Base-by-base conservation (phyloP, 2,888 invertebrate genomes). In the Tillus elongatus region DNA sequence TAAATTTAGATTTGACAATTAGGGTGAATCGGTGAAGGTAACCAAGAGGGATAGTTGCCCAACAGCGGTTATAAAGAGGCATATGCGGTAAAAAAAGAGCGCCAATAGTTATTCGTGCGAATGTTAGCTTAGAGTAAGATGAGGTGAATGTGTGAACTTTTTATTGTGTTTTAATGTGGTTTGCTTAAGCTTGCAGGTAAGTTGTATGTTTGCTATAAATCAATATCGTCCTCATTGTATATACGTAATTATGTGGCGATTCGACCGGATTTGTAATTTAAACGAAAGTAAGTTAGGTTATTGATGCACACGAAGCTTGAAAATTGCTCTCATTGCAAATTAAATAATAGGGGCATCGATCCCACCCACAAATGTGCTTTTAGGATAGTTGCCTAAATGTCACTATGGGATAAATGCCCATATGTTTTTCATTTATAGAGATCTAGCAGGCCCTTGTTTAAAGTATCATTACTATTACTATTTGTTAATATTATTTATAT, bases 21-120 rank as follows among this genome's bases (percentile, higher is more conserved):
- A 19, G 24, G 24, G 24, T 19, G n/a, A 19, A 19, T 19, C 6
- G n/a, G 24, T 19, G 24, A 19, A 19, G 24, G n/a, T 19, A n/a
- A 6, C 24, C n/a, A 19, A 19, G 24, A 19, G 24, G 24, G 24
- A 19, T 19, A 19, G 24, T 8, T 19, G 24, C 24, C 24, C 24
- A 19, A 8, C 6, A 6, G 24, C n/a, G n/a, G 24, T 19, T 19
- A 8, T n/a, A 19, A 19, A n/a, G 24, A 19, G 6, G 24, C 24
- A 19, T 6, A 19, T n/a, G 24, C n/a, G 24, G 24, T 19, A 19
- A 19, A 19, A 19, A 19, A 6, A n/a, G n/a, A 19, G 6, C 6
- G n/a, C 6, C 24, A 19, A 19, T 19, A 8, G 24, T 19, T 19
- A 8, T n/a, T 19, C 24, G 6, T n/a, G 24, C 24, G 6, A 8